These are phyloP conservation scores for Xiphias gladius DNA, from an alignment of 2,113 vertebrate genomes.

Conservation along the genomic window DNA sequence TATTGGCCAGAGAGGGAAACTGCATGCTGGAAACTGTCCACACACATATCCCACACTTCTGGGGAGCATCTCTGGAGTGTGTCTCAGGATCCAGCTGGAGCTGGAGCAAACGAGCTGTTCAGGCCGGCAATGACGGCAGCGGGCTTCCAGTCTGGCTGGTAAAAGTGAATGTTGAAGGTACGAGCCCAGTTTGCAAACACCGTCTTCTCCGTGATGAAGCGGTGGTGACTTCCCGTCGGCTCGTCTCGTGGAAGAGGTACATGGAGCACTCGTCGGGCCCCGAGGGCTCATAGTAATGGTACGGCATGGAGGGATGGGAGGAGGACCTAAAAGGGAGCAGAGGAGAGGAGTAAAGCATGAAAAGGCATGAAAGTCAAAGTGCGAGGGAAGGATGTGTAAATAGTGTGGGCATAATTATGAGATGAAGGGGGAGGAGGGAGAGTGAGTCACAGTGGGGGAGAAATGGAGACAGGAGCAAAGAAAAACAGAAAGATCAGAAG, in stretches of 20 bases:
- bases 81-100: constrained; percentile 57
- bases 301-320: constrained; percentile 88
- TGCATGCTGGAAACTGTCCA: constrained; percentile 44
- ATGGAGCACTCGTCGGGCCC: constrained; percentile 93
- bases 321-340: constrained; percentile 60
- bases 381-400: constrained; percentile 43
- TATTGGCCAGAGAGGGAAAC: constrained; percentile 9
- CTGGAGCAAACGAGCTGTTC: constrained; percentile 43
- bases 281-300: constrained; percentile 93
- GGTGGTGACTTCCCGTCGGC: constrained; percentile 92
- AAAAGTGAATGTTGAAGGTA: constrained; percentile 90
- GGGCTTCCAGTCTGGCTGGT: constrained; percentile 92
- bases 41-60: constrained; percentile 21
- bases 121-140: constrained; percentile 47
- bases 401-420: constrained; percentile 54
- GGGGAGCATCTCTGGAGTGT: constrained; percentile 7
- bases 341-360: constrained; percentile 23
- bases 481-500: constrained; percentile 62
- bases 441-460: constrained; percentile 25
- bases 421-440: constrained; percentile 30
- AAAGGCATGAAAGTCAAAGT: constrained; percentile 36
- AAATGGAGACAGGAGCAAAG: constrained; percentile 55
- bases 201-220: constrained; percentile 94
- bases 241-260: constrained; percentile 93
- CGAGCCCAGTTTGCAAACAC: constrained; percentile 94